Percentiles rank a stretch among this genome's conserved stretches.
Conservation (phyloP, 2,113 vertebrate genomes). For the Boulengeromyrus knoepffleri region DNA sequence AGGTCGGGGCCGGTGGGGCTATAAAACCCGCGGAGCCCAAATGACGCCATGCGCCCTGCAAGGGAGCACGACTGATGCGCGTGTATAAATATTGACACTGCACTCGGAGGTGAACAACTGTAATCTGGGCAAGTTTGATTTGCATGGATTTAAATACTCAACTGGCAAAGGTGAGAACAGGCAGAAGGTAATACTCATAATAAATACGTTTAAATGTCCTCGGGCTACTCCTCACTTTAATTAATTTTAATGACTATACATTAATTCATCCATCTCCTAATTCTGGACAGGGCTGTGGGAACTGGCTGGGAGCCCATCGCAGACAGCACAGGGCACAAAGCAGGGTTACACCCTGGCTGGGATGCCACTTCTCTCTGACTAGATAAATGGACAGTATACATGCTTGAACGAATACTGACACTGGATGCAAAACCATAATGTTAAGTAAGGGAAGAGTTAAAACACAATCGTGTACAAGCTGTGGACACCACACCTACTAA, state of each 20-base stretch:
- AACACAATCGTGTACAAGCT: neutral
- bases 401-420: neutral
- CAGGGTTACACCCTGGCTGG: neutral
- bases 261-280: neutral
- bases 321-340: neutral
- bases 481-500: neutral
- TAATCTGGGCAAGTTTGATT: neutral
- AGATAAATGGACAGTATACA: neutral
- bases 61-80: neutral
- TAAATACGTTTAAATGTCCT: neutral
- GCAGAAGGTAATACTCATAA: neutral
- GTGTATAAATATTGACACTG: constrained; percentile 23
- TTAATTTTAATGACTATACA: neutral
- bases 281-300: neutral
- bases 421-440: neutral
- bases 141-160: constrained; percentile 9
- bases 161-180: neutral
- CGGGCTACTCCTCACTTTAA: neutral
- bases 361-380: neutral
- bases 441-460: neutral
- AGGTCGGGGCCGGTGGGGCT: neutral
- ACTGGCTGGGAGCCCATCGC: neutral
- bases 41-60: constrained; percentile 12
- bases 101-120: constrained; percentile 23
- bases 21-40: constrained; percentile 5